Evolutionary conservation across 2,888 invertebrate species (phyloP).

Genomic region (Thymelicus sylvestris): DNA sequence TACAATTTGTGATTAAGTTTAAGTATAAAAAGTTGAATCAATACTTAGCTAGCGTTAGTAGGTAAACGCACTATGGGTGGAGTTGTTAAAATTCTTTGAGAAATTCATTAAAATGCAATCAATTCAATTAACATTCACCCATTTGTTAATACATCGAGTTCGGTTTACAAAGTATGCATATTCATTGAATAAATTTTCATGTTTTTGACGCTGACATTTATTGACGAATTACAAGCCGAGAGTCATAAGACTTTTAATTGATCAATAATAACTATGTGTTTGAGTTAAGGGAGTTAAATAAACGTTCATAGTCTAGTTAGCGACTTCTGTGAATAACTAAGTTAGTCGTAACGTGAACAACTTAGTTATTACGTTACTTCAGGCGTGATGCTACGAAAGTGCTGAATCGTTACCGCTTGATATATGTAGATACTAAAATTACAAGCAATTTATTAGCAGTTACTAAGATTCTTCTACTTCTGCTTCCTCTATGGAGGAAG

Average conservation of each 20-base stretch:
- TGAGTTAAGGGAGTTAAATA: too few relatives aligned
- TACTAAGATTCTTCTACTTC: too few relatives aligned
- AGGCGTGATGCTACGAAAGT: too few relatives aligned
- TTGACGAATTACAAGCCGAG: slow-evolving; percentile 14
- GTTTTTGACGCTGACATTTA: slow-evolving; percentile 5
- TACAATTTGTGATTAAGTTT: slow-evolving; percentile 18
- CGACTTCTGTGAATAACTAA: too few relatives aligned
- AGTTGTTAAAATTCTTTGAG: slow-evolving; percentile 46
- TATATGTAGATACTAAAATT: too few relatives aligned
- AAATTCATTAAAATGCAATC: slow-evolving; percentile 43
- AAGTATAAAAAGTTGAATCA: slow-evolving; percentile 26
- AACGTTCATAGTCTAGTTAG: too few relatives aligned
- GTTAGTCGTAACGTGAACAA: too few relatives aligned
- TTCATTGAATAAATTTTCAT: slow-evolving; percentile 35
- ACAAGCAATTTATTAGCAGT: too few relatives aligned
- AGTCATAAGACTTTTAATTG: not conserved
- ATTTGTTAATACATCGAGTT: slow-evolving; percentile 34
- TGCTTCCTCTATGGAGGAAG: too few relatives aligned
- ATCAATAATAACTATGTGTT: too few relatives aligned
- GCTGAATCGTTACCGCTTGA: too few relatives aligned
- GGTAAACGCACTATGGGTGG: slow-evolving; percentile 2
- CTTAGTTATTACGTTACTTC: too few relatives aligned
- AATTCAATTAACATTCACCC: slow-evolving; percentile 35
- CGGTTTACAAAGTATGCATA: slow-evolving; percentile 24
- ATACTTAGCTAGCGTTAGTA: slow-evolving; percentile 17